Evolutionary conservation across 2,797 vertebrate species (phyloP), one percentile per base, ranked within the genome.

Genomic region (Pseudomugil tenellus): DNA sequence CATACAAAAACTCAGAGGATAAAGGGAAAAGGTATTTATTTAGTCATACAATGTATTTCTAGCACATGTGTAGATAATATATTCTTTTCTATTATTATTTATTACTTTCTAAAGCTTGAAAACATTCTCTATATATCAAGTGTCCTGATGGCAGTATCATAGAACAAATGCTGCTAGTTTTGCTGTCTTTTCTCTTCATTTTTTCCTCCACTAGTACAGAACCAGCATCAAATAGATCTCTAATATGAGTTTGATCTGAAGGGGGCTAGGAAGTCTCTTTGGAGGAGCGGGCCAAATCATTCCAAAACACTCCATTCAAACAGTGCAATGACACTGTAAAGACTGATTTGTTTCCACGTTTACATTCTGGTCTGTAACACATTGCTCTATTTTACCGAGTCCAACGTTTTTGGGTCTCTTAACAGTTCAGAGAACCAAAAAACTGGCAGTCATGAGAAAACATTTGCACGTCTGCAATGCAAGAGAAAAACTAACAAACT

Each of bases 201-300:
- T 29, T 31, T 29, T 17, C 10, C 19, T 19, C 16, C 7, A 46
- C 21, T 74, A 66, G 59, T 76, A 14, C 67, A 51, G 60, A 80
- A 48, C 72, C 56, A 14, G 78, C 71, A 83, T 89, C 85, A 86
- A 80, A 80, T 58, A 67, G 54, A 58, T 28, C 25, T 1, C 59
- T 77, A 70, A 78, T 74, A 84, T 83, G 77, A 81, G 81, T 87
- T 88, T 88, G 81, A 88, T 85, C 86, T 69, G 23, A 58, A 73
- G 62, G 71, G 80, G 63, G 64, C 67, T n/a, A 78, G 52, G 26
- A 23, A 58, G 58, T 77, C 83, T 73, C 76, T 43, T 11, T 76
- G 74, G 84, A 76, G 77, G 73, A 77, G 48, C 41, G 32, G 70
- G 35, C 67, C 72, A 14, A 76, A 72, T 25, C 51, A 56, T 69